Percentiles rank a stretch among this genome's conserved stretches.
phyloP scores from a whole-genome alignment of 2,113 vertebrate genomes.

The Hydrolagus affinis region DNA sequence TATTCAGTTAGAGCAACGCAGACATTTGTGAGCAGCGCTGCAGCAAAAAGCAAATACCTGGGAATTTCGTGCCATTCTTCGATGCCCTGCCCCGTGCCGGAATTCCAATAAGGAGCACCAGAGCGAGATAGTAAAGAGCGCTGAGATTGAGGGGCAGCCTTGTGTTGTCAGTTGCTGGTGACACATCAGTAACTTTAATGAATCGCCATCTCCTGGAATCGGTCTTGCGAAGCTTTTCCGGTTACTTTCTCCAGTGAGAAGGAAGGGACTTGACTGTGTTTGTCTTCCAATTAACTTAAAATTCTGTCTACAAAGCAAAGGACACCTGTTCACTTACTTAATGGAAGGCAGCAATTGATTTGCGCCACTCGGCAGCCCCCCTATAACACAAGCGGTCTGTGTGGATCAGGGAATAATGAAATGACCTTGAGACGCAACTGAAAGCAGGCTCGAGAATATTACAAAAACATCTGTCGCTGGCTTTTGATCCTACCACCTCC shows the following conservation, averaged over 20 bases:
- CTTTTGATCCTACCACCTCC: too few species aligned
- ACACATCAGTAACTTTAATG: slow-evolving; percentile 10
- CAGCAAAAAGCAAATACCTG: too few species aligned
- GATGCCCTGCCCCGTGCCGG: neutral
- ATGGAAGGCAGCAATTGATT: neutral
- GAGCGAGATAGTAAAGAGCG: neutral
- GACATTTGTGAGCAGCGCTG: too few species aligned
- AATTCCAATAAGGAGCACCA: slow-evolving; percentile 16
- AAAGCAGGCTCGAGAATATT: neutral
- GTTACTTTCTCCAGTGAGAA: neutral
- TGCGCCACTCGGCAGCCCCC: neutral
- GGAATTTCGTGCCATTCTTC: neutral
- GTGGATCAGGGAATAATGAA: neutral
- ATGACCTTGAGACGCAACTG: neutral
- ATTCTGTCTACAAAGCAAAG: neutral
- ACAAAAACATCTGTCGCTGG: neutral
- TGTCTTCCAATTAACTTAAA: slow-evolving; percentile 2
- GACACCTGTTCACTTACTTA: neutral
- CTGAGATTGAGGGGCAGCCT: neutral
- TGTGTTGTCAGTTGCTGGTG: neutral
- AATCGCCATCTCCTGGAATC: neutral
- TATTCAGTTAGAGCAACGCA: too few species aligned
- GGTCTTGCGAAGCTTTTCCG: neutral
- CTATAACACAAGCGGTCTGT: neutral
- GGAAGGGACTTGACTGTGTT: neutral